Evolutionary conservation across 2,888 invertebrate genomes (phyloP), one percentile per base, ranked within the genome.

Genomic region (Merodon equestris): DNA sequence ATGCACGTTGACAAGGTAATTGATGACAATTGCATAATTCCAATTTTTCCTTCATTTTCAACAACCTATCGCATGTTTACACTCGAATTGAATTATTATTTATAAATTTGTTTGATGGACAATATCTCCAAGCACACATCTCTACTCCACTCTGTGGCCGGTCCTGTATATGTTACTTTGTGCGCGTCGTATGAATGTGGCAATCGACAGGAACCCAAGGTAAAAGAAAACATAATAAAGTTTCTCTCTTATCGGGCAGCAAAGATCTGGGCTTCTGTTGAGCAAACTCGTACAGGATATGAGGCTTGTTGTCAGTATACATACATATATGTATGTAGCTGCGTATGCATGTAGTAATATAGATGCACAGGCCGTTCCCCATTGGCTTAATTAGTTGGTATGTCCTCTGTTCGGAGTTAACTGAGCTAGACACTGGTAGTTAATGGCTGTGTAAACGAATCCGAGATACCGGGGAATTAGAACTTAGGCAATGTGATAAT

Each of bases 71-170:
- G 74, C 74, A 68, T 74, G 74, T 79, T 79, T 79, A 79, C 79
- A 79, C 79, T 64, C 40, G 77, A 73, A 70, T 73, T 74, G 79
- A 79, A 79, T 64, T 74, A 79, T 74, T 79, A 73, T 79, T 79
- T 74, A 79, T 70, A 70, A 73, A 79, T 70, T 70, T 50, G 18
- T 27, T 74, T 79, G 79, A 79, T 74, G 74, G 79, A 79, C 79
- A 79, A 79, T 79, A 79, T 79, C 79, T 74, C 14, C 9, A 14
- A 27, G 47, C 50, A 60, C 60, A 54, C 58, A 79, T 79, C 79
- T 79, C 50, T 19, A 40, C 27, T 27, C 27, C 3, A 4, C 27
- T 27, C 7, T 27, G 27, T 27, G 27, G 27, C 27, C 27, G 7
- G 27, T 4, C 27, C 27, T 27, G 27, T 27, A 27, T 27, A n/a